Evolutionary conservation across 1,140 invertebrate genomes (phyloP), one percentile per base, ranked within the genome.

Genomic region (Meloidogyne chitwoodi): DNA sequence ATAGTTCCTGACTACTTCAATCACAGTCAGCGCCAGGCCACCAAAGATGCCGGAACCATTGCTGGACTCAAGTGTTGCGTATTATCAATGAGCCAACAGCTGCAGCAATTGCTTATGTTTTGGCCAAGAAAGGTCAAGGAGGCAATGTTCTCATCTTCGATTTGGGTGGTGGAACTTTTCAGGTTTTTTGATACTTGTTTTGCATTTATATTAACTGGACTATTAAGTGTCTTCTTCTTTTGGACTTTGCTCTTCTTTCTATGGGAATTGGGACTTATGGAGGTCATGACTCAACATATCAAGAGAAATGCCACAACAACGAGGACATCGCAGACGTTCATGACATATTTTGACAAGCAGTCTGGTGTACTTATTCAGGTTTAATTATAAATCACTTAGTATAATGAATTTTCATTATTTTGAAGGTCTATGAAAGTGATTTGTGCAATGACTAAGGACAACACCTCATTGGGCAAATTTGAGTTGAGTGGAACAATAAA

Each of bases 251-350:
- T 31, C 95, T 95, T 0, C 88, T 98, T 80, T 96, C 95, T 12
- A 89, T 98, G 83, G 95, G 95, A 91, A 97, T 97, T 85, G 95
- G 96, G 88, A 98, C 95, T 24, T 94, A 94, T 80, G 95, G 95
- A 94, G 95, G 94, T 97, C 74, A 97, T 97, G 95, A 96, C n/a
- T 64, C 91, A 92, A 5, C 90, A 97, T 1, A 96, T 97, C 88
- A 95, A 97, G 89, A 91, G 94, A 64, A 97, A 98, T 90, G 83
- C 79, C 16, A 81, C 80, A 3, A 82, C 79, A 5, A 80, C 79
- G 0, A 80, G 83, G 70, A 82, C 79, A n/a, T 83, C 81, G n/a
- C 79, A 80, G 31, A 80, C 80, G 2, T 80, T 80, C 29, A 82
- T 80, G n/a, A 80, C 79, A 3, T 81, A 81, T 68, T 81, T 78